Conservation (phyloP, 1,140 invertebrate genomes). For the Hesperophylax magnus region DNA sequence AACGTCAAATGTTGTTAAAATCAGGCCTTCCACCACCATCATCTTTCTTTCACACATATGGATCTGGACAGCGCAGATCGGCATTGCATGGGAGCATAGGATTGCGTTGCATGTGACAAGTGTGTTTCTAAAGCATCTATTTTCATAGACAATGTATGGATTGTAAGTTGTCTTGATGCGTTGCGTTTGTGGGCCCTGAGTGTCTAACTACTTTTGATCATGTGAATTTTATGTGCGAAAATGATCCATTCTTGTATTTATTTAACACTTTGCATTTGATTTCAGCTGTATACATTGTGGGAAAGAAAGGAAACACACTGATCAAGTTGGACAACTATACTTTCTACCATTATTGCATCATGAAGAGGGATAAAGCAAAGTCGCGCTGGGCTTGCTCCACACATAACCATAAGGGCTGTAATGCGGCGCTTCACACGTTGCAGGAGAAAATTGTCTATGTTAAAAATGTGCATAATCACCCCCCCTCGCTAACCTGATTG, state of each 20-base stretch:
- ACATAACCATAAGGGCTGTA: conserved; percentile 57
- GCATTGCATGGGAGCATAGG: too few species aligned
- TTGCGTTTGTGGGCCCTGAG: too few species aligned
- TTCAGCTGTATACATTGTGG: conserved; percentile 14
- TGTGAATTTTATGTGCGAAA: too few species aligned
- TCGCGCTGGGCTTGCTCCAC: conserved; percentile 59
- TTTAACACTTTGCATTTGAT: not conserved
- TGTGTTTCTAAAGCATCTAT: too few species aligned
- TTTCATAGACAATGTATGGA: too few species aligned
- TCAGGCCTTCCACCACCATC: too few species aligned
- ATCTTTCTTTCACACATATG: too few species aligned
- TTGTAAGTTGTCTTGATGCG: too few species aligned
- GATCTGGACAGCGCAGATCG: too few species aligned
- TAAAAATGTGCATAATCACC: conserved; percentile 34
- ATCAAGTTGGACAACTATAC: conserved; percentile 29
- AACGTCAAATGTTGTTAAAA: too few species aligned
- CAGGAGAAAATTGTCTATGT: conserved; percentile 26
- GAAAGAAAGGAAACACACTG: conserved; percentile 16
- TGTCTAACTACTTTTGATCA: too few species aligned
- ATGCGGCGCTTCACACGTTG: conserved; percentile 54
- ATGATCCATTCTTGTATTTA: not conserved
- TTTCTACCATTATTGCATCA: conserved; percentile 20
- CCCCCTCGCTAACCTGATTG: not conserved
- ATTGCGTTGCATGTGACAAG: too few species aligned
- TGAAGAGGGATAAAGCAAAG: conserved; percentile 40